A percentile compares a stretch with the other conserved stretches of the same genome.
Evolutionary conservation across 2,797 vertebrate genomes (phyloP).

Genomic region (Syndactyla subalaris): DNA sequence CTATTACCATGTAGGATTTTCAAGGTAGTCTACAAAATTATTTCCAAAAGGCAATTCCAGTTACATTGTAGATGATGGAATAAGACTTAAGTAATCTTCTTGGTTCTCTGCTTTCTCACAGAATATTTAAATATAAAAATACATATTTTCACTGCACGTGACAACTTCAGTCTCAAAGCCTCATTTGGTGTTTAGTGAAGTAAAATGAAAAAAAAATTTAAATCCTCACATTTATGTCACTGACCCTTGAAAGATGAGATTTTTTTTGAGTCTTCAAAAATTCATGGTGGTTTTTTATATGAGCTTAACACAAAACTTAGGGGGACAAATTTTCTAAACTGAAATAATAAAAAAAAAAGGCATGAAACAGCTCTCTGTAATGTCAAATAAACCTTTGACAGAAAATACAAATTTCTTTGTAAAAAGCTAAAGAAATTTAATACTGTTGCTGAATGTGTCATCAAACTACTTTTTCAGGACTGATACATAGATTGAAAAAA

Average conservation of each 20-base stretch:
- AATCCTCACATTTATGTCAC: not conserved
- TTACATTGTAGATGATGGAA: not conserved
- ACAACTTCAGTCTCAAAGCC: not conserved
- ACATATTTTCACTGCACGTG: not conserved
- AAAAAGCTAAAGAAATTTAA: not conserved
- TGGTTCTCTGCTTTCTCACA: not conserved
- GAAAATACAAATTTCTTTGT: not conserved
- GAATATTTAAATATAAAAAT: not conserved
- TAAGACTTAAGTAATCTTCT: not conserved
- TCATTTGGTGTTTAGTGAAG: not conserved
- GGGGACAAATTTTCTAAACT: not conserved
- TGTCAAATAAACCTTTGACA: not conserved
- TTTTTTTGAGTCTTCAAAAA: not conserved
- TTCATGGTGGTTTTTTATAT: not conserved
- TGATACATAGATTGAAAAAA: not conserved
- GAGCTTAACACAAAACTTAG: not conserved
- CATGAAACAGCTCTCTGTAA: not conserved
- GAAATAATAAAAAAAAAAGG: rapidly evolving
- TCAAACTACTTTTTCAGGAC: not conserved
- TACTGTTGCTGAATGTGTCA: not conserved
- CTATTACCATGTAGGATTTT: not conserved
- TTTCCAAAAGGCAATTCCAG: conserved; percentile 6
- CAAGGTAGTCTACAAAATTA: conserved; percentile 21
- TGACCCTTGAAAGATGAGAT: not conserved
- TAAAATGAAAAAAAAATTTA: not conserved